Evolutionary conservation across 2,888 invertebrate genomes (phyloP).

Genomic region (Sinopyrophorus schimmeli): DNA sequence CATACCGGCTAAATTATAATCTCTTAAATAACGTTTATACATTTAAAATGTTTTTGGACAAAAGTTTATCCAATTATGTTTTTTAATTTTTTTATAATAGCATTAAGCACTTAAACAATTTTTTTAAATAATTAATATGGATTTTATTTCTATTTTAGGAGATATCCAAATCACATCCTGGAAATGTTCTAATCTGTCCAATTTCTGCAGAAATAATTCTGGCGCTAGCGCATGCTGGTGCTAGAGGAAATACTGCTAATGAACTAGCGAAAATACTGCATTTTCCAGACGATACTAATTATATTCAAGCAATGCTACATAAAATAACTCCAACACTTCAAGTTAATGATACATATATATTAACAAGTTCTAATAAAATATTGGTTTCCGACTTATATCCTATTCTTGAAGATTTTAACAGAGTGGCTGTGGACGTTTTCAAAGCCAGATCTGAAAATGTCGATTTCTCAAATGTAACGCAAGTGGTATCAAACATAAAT

Average conservation of each 20-base stretch:
- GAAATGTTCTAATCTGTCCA: constrained; percentile 47
- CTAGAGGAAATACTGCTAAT: constrained; percentile 43
- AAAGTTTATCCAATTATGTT: too few relatives aligned
- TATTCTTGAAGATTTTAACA: constrained; percentile 58
- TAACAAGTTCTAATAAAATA: constrained; percentile 68
- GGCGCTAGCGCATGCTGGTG: constrained; percentile 46
- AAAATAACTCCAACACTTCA: too few relatives aligned
- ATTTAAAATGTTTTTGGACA: too few relatives aligned
- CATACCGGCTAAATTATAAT: too few relatives aligned
- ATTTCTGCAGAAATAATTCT: constrained; percentile 47
- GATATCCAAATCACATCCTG: too few relatives aligned
- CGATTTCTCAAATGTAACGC: constrained; percentile 35
- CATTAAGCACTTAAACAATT: too few relatives aligned
- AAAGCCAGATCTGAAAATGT: constrained; percentile 60
- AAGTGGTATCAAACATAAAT: constrained; percentile 44
- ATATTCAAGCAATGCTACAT: constrained; percentile 16
- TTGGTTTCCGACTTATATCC: constrained; percentile 58
- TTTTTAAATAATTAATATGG: too few relatives aligned
- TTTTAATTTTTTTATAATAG: too few relatives aligned
- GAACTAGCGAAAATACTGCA: constrained; percentile 37
- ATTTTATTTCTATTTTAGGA: too few relatives aligned
- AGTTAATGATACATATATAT: constrained; percentile 37
- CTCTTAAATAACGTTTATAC: too few relatives aligned
- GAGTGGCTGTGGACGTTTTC: constrained; percentile 63
- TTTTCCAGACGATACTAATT: constrained; percentile 29